Conservation (phyloP, 2,888 invertebrate genomes). For the Conus canariensis region DNA sequence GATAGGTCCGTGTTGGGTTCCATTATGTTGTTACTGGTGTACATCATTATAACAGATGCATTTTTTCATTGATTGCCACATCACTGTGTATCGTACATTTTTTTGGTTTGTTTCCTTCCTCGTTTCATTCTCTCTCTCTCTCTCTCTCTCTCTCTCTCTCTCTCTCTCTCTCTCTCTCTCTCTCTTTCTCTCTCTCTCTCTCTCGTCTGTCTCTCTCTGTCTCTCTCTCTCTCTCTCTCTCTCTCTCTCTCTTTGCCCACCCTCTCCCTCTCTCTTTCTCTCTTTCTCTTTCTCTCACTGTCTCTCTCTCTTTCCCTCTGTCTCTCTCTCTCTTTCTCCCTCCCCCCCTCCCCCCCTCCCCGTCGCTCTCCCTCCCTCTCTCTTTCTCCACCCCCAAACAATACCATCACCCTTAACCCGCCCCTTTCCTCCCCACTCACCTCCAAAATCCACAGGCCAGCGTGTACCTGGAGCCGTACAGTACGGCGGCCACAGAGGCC, state of each 20-base stretch:
- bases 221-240: no score
- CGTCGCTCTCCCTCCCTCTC: background rate
- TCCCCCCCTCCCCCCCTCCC: background rate
- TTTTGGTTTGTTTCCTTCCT: background rate
- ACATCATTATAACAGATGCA: no score
- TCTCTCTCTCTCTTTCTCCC: constrained; percentile 20
- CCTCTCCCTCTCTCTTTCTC: background rate
- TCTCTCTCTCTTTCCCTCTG: constrained; percentile 21
- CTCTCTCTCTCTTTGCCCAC: no score
- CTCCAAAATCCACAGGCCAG: constrained; percentile 48
- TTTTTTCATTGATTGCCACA: no score
- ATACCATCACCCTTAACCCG: no score
- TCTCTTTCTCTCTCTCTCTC: constrained; percentile 30
- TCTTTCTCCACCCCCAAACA: background rate
- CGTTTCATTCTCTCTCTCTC: constrained; percentile 10
- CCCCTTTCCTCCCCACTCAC: background rate
- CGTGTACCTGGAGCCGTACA: constrained; percentile 59
- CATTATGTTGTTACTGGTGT: no score
- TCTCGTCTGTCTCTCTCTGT: background rate
- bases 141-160: constrained; percentile 17
- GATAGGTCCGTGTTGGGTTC: no score
- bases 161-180: constrained; percentile 31
- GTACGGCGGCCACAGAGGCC: constrained; percentile 37
- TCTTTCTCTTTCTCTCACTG: constrained; percentile 24
- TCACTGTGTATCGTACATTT: background rate